Percentiles rank a stretch among this genome's conserved stretches.
Conservation (phyloP, 2,113 vertebrate genomes). For the Labeo catla region DNA sequence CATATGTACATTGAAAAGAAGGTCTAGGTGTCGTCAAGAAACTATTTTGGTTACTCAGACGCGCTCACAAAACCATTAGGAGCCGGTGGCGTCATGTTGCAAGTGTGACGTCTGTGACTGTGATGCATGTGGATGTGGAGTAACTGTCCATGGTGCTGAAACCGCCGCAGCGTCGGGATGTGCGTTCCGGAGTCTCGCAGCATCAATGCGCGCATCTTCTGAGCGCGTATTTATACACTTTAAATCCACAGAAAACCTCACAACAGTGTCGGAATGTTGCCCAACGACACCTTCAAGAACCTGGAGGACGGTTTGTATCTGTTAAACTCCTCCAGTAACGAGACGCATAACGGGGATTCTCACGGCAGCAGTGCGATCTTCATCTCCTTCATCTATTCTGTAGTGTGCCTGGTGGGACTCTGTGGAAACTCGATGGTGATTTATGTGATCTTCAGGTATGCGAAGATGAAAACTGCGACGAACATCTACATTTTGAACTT, state of each 20-base stretch:
- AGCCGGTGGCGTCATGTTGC: conserved; percentile 63
- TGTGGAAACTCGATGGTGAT: conserved; percentile 92
- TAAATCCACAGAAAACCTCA: not conserved
- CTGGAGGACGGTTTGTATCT: conserved; percentile 68
- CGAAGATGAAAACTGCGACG: conserved; percentile 92
- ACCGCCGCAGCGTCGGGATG: conserved; percentile 54
- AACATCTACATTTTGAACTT: conserved; percentile 92
- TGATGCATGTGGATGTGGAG: conserved; percentile 45
- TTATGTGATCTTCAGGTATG: conserved; percentile 90
- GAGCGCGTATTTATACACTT: conserved; percentile 24
- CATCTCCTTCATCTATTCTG: conserved; percentile 90
- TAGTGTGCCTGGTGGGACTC: conserved; percentile 88
- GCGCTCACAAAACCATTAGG: conserved; percentile 16
- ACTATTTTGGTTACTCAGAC: conserved; percentile 3
- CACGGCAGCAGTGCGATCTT: conserved; percentile 88
- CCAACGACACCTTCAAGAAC: conserved; percentile 62
- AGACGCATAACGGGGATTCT: conserved; percentile 77
- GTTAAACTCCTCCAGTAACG: conserved; percentile 77
- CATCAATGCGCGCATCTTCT: conserved; percentile 34
- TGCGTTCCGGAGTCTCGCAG: conserved; percentile 36
- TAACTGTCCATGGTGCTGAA: conserved; percentile 60
- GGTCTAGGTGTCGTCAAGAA: not conserved
- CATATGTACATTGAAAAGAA: not conserved
- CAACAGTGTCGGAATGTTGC: conserved; percentile 61
- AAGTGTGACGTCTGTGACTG: conserved; percentile 74